phyloP scores from a whole-genome alignment of 2,797 vertebrate species.

The Nannoperca obscura region DNA sequence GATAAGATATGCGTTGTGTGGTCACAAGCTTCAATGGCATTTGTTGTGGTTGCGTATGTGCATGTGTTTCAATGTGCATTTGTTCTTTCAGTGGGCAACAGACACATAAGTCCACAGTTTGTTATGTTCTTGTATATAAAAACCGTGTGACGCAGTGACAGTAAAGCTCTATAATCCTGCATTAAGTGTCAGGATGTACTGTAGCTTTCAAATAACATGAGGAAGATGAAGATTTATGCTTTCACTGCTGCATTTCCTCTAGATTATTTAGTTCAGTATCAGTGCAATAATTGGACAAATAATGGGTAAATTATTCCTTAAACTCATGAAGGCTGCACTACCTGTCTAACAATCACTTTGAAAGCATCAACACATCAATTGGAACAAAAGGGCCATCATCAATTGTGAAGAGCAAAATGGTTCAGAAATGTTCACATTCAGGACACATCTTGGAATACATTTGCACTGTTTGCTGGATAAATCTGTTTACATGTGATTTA shows the following conservation, averaged over 20 bases:
- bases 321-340: neutral
- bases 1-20: slow-evolving; percentile 52
- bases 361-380: slow-evolving; percentile 34
- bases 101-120: neutral
- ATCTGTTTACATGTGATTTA: slow-evolving; percentile 38
- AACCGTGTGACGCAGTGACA: slow-evolving; percentile 9
- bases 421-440: slow-evolving; percentile 31
- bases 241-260: neutral
- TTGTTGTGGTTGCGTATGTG: slow-evolving; percentile 18
- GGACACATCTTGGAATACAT: slow-evolving; percentile 27
- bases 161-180: slow-evolving; percentile 1
- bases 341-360: slow-evolving; percentile 26
- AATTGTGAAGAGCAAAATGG: neutral
- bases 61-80: neutral
- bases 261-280: slow-evolving; percentile 37
- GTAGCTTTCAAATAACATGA: slow-evolving; percentile 12
- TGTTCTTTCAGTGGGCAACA: neutral
- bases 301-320: slow-evolving; percentile 37
- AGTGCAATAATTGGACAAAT: slow-evolving; percentile 37
- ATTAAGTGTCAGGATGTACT: slow-evolving; percentile 18
- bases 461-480: slow-evolving; percentile 23
- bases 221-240: slow-evolving; percentile 38
- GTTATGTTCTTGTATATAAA: slow-evolving; percentile 19
- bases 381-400: slow-evolving; percentile 1
- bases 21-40: slow-evolving; percentile 38